These are phyloP conservation scores for Neopipo cinnamomea DNA, from an alignment of 2,113 vertebrate species.

Conservation along the genomic window DNA sequence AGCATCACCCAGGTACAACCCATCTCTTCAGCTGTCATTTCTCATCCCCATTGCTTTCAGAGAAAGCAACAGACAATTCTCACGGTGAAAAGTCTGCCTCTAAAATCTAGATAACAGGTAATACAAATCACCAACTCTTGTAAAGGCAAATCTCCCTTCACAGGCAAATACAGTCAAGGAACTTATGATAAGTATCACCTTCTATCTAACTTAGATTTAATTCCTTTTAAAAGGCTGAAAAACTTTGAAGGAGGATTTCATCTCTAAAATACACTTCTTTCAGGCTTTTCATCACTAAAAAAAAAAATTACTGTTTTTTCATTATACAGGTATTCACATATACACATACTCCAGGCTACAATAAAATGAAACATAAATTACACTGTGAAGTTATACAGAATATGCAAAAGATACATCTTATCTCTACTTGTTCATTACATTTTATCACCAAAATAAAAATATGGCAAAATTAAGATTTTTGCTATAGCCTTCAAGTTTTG, in stretches of 20 bases:
- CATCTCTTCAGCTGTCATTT: not conserved
- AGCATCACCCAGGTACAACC: accelerated
- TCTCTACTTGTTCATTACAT: not conserved
- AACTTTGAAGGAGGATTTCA: not conserved
- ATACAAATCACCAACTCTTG: not conserved
- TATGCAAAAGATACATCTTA: not conserved
- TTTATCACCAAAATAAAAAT: not conserved
- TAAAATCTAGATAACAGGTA: not conserved
- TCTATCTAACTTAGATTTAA: not conserved
- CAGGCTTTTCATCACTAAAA: not conserved
- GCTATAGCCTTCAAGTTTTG: slow-evolving; percentile 2
- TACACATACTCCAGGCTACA: not conserved
- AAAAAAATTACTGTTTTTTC: not conserved
- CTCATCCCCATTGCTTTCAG: not conserved
- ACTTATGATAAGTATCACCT: not conserved
- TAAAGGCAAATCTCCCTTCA: not conserved
- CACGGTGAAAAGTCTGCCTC: not conserved
- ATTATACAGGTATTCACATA: not conserved
- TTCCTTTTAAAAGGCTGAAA: not conserved
- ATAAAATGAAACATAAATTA: not conserved
- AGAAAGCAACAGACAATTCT: not conserved
- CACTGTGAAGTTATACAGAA: not conserved
- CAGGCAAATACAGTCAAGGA: not conserved
- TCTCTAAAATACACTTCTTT: not conserved
- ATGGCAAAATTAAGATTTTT: not conserved